Percentiles rank a stretch among this genome's conserved stretches.
phyloP scores from a whole-genome alignment of 2,113 vertebrate species.

The Xiphophorus maculatus region DNA sequence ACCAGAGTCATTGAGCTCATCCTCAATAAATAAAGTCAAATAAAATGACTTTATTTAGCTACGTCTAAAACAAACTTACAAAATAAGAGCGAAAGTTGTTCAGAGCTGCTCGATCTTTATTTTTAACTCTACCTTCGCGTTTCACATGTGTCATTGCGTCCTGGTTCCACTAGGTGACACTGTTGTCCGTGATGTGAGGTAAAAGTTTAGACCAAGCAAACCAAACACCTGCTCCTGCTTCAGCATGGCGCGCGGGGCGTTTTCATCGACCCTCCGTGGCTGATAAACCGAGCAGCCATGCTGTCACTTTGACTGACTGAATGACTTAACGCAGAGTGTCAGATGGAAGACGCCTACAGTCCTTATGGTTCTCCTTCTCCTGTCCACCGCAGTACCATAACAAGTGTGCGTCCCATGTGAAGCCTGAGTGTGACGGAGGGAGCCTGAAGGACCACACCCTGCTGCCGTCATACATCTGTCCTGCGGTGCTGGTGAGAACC shows the following conservation, averaged over 20 bases:
- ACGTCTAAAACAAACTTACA: neutral
- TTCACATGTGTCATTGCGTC: neutral
- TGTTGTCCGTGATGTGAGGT: constrained; percentile 3
- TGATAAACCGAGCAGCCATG: neutral
- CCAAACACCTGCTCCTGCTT: neutral
- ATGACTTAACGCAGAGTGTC: constrained; percentile 3
- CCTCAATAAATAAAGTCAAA: too few relatives aligned
- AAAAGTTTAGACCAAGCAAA: neutral
- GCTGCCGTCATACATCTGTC: constrained; percentile 94
- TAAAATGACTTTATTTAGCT: neutral
- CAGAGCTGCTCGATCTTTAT: too few relatives aligned
- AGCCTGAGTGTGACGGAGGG: constrained; percentile 95
- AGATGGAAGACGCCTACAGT: constrained; percentile 50
- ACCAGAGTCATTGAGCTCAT: neutral
- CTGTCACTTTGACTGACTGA: neutral
- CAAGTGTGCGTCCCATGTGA: constrained; percentile 94
- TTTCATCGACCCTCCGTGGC: neutral
- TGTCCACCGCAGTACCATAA: constrained; percentile 88
- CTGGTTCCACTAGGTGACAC: constrained; percentile 52
- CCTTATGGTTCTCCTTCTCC: constrained; percentile 44
- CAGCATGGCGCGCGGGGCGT: neutral
- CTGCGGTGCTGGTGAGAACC: constrained; percentile 90
- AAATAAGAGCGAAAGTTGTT: neutral
- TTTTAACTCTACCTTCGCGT: neutral
- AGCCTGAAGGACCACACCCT: constrained; percentile 93